Evolutionary conservation across 1,140 invertebrate species (phyloP).

Genomic region (Mylabris phalerata): DNA sequence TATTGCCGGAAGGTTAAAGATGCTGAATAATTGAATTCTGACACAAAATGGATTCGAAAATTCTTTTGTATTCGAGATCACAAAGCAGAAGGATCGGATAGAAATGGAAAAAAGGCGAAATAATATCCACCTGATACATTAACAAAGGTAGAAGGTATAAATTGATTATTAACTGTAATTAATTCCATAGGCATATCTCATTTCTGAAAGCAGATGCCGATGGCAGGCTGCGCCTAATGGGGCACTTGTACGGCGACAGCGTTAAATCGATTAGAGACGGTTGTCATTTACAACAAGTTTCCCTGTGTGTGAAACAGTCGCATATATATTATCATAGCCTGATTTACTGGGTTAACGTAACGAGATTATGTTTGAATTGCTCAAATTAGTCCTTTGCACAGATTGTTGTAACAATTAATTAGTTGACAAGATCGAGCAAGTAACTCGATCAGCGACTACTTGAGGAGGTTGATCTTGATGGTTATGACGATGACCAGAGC

Average conservation of each 20-base stretch:
- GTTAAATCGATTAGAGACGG: slow-evolving; percentile 30
- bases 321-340: slow-evolving; percentile 26
- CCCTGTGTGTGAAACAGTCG: slow-evolving; percentile 26
- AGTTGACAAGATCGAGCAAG: too few relatives aligned
- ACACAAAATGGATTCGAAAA: too few relatives aligned
- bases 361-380: slow-evolving; percentile 23
- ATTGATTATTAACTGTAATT: slow-evolving; percentile 28
- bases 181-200: slow-evolving; percentile 26
- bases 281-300: slow-evolving; percentile 31
- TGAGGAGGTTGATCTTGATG: too few relatives aligned
- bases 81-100: too few relatives aligned
- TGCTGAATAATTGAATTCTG: too few relatives aligned
- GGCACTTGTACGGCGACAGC: slow-evolving; percentile 25
- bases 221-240: slow-evolving; percentile 31
- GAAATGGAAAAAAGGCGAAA: too few relatives aligned
- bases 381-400: slow-evolving; percentile 21
- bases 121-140: slow-evolving; percentile 11
- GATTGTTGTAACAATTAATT: slow-evolving; percentile 21
- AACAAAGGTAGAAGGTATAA: slow-evolving; percentile 15
- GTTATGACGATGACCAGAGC: too few relatives aligned
- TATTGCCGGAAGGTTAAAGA: too few relatives aligned
- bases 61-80: too few relatives aligned
- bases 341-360: slow-evolving; percentile 27
- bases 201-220: slow-evolving; percentile 28
- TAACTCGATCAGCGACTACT: too few relatives aligned